Conservation (phyloP, 1,140 invertebrate genomes). For the Drosophila setifemur region DNA sequence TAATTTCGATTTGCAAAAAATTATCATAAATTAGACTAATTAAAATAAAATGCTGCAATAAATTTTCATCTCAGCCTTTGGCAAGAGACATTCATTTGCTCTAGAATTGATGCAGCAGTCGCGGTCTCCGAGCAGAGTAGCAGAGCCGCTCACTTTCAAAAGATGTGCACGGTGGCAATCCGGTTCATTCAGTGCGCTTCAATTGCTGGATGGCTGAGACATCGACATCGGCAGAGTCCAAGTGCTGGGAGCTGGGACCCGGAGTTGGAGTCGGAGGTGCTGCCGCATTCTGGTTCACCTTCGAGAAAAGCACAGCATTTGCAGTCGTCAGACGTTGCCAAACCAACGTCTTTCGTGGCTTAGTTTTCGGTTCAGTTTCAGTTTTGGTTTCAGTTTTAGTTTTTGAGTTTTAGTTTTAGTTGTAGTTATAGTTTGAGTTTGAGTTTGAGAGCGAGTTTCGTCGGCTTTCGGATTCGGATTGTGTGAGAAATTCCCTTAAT, state of each 20-base stretch:
- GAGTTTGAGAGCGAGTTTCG: conserved; percentile 32
- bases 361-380: conserved; percentile 36
- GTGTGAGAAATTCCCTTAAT: conserved; percentile 77
- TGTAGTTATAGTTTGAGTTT: conserved; percentile 23
- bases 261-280: not conserved
- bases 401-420: conserved; percentile 48
- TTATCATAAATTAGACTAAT: conserved; percentile 71
- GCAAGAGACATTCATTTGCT: conserved; percentile 57
- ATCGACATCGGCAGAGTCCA: conserved; percentile 18
- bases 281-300: conserved; percentile 69
- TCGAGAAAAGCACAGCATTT: conserved; percentile 62
- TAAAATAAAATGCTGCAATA: conserved; percentile 70
- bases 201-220: conserved; percentile 35
- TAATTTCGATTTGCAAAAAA: conserved; percentile 53
- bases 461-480: conserved; percentile 29
- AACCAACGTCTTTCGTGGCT: conserved; percentile 47
- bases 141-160: conserved; percentile 65
- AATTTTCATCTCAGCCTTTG: conserved; percentile 41
- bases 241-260: conserved; percentile 23
- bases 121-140: conserved; percentile 1
- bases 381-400: conserved; percentile 35
- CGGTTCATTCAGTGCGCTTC: conserved; percentile 59
- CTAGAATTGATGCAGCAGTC: conserved; percentile 63
- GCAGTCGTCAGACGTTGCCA: conserved; percentile 30
- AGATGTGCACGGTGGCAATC: conserved; percentile 69